Conservation (phyloP, 2,113 vertebrate species). For the Pelecanoides urinatrix region DNA sequence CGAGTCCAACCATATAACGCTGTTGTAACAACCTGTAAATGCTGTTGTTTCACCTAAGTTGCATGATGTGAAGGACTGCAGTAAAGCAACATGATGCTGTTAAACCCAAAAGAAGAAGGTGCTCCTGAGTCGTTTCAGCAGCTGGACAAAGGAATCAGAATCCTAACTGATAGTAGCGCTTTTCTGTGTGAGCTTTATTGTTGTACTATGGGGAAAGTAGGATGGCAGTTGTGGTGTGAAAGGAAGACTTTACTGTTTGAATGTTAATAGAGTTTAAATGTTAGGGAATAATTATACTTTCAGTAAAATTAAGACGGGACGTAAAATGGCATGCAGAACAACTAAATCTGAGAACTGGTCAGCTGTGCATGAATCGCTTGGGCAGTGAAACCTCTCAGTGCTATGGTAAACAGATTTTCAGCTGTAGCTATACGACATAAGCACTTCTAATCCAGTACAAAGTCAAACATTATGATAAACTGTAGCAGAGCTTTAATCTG, state of each 20-base stretch:
- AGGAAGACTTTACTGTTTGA: neutral
- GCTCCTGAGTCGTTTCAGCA: neutral
- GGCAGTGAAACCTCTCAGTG: neutral
- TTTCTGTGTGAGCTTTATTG: neutral
- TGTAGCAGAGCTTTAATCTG: neutral
- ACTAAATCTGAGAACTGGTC: neutral
- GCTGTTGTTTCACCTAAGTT: neutral
- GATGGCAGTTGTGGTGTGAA: neutral
- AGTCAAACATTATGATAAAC: neutral
- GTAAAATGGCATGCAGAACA: neutral
- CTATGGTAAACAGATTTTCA: neutral
- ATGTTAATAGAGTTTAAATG: neutral
- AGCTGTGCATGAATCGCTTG: neutral
- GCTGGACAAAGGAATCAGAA: neutral
- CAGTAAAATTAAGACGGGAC: neutral
- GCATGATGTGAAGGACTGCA: neutral
- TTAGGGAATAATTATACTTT: neutral
- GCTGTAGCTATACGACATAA: neutral
- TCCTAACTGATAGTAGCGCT: neutral
- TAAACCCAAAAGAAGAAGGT: neutral
- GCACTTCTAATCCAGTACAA: neutral
- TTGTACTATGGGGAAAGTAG: neutral
- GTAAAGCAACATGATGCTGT: neutral
- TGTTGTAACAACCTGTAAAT: neutral
- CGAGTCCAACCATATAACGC: neutral